Percentiles rank a stretch among this genome's conserved stretches.
These are phyloP conservation scores for Euphonia xanthogaster DNA, from an alignment of 2,797 vertebrate species.

Conservation along the genomic window DNA sequence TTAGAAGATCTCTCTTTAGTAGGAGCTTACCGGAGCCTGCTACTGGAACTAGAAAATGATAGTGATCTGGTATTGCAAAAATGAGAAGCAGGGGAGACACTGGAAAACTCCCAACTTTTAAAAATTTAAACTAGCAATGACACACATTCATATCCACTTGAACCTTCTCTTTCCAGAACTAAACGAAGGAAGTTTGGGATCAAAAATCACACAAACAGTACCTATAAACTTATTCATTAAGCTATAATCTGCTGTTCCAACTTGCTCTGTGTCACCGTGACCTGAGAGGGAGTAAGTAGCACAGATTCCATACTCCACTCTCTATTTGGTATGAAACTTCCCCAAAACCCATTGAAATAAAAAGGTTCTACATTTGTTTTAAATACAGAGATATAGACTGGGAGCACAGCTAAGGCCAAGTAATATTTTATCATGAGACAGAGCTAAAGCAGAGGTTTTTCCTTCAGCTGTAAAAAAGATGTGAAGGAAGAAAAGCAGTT, in stretches of 20 bases:
- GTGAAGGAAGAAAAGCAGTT: neutral
- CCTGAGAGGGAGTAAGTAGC: neutral
- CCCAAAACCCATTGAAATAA: neutral
- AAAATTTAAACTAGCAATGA: neutral
- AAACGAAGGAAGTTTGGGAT: neutral
- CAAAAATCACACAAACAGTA: neutral
- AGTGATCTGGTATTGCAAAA: neutral
- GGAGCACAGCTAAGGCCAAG: neutral
- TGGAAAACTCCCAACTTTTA: neutral
- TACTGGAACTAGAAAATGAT: neutral
- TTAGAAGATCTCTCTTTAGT: neutral
- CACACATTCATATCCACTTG: neutral
- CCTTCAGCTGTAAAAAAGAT: neutral
- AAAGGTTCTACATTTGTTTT: rapidly evolving
- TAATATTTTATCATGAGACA: neutral
- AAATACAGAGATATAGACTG: neutral
- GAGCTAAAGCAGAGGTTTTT: neutral
- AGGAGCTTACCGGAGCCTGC: neutral
- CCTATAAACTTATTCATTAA: neutral
- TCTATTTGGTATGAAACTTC: neutral
- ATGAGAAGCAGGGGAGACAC: neutral
- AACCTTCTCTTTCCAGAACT: neutral
- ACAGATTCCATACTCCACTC: neutral
- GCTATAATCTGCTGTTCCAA: neutral
- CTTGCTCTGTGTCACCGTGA: neutral